These are phyloP conservation scores for Craniophora ligustri DNA, from an alignment of 2,888 invertebrate genomes.

Conservation along the genomic window DNA sequence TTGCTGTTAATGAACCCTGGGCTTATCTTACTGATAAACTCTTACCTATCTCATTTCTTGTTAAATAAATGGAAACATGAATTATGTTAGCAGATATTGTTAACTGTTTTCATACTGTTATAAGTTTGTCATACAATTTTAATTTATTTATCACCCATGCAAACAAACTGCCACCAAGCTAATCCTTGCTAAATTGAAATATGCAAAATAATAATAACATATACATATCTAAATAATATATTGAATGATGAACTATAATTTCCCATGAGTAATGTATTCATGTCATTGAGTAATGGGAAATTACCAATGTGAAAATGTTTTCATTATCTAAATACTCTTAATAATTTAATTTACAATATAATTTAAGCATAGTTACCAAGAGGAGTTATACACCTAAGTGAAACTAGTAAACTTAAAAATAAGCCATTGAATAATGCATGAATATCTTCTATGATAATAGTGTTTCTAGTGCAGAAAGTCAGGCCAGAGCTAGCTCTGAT, in stretches of 20 bases:
- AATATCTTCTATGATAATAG: background rate
- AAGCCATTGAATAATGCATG: background rate
- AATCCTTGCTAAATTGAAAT: too few relatives aligned
- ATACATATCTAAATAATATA: too few relatives aligned
- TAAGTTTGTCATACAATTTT: too few relatives aligned
- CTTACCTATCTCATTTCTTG: background rate
- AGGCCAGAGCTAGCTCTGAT: constrained; percentile 1
- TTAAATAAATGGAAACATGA: background rate
- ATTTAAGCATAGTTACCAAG: background rate
- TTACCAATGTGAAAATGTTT: background rate
- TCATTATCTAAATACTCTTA: too few relatives aligned
- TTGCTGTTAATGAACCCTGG: background rate
- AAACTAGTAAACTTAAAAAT: background rate
- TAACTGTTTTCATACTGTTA: too few relatives aligned
- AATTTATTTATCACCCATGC: too few relatives aligned
- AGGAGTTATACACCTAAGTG: background rate
- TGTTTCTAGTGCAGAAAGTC: background rate
- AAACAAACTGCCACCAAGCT: too few relatives aligned
- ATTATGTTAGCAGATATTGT: too few relatives aligned
- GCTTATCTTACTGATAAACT: background rate
- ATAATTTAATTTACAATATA: background rate
- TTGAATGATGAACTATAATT: too few relatives aligned
- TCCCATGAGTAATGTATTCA: too few relatives aligned
- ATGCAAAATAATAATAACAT: too few relatives aligned
- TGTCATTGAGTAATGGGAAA: too few relatives aligned